Evolutionary conservation across 2,888 invertebrate species (phyloP).

Genomic region (Phorcus lineatus): DNA sequence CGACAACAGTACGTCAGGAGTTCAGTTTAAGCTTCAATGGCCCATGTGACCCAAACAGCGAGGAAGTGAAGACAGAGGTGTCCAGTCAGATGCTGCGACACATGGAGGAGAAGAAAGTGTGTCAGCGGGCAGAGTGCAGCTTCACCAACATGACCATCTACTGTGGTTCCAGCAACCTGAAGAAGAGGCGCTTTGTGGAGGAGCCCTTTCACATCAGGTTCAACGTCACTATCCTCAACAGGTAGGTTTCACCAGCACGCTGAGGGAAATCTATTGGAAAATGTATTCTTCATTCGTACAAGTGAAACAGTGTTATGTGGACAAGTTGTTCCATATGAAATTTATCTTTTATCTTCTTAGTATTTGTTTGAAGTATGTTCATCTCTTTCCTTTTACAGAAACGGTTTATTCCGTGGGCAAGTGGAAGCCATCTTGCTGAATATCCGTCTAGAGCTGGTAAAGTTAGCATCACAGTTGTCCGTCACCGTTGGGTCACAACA

Average conservation of each 20-base stretch:
- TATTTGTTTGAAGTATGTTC: not conserved
- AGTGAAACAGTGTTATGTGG: too few relatives aligned
- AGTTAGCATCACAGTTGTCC: slow-evolving; percentile 43
- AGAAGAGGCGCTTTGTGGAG: slow-evolving; percentile 39
- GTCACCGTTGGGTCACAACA: slow-evolving; percentile 46
- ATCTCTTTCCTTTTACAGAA: slow-evolving; percentile 31
- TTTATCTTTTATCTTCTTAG: too few relatives aligned
- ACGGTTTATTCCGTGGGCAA: slow-evolving; percentile 41
- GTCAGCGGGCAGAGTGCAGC: slow-evolving; percentile 44
- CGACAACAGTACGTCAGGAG: slow-evolving; percentile 49
- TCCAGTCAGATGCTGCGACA: slow-evolving; percentile 38
- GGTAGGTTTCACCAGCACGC: slow-evolving; percentile 32
- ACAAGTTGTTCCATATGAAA: too few relatives aligned
- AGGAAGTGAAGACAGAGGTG: slow-evolving; percentile 40
- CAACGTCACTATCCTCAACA: slow-evolving; percentile 51
- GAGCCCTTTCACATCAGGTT: slow-evolving; percentile 49
- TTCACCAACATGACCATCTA: slow-evolving; percentile 49
- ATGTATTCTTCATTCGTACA: too few relatives aligned
- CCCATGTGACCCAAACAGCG: slow-evolving; percentile 49
- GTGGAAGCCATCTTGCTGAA: slow-evolving; percentile 47
- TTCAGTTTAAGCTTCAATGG: slow-evolving; percentile 54
- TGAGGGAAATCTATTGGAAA: too few relatives aligned
- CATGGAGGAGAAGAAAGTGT: slow-evolving; percentile 44
- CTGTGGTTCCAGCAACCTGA: slow-evolving; percentile 38
- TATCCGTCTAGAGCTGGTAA: slow-evolving; percentile 55